A percentile compares a stretch with the other conserved stretches of the same genome.
These are phyloP conservation scores for Beroe ovata DNA, from an alignment of 37 sponge, comb jelly and placozoan genomes.

Conservation along the genomic window DNA sequence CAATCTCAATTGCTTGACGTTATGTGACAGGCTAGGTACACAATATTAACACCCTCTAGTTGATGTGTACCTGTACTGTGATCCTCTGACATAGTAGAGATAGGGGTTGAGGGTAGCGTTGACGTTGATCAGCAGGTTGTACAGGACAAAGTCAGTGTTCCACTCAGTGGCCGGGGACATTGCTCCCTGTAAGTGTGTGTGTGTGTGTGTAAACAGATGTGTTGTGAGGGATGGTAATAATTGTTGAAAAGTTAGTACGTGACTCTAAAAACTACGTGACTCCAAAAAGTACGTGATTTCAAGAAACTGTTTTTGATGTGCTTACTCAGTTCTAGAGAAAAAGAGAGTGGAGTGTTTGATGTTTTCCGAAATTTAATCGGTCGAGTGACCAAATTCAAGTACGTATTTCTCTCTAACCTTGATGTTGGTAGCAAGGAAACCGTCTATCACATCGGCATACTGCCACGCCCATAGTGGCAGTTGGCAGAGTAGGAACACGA, in stretches of 20 bases:
- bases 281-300: too few species aligned
- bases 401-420: too few species aligned
- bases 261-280: too few species aligned
- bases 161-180: neutral
- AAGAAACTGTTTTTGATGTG: too few species aligned
- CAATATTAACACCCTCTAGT: neutral
- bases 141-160: slow-evolving; percentile 48
- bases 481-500: slow-evolving; percentile 9
- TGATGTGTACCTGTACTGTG: slow-evolving; percentile 61
- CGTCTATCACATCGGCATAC: slow-evolving; percentile 10
- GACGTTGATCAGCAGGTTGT: slow-evolving; percentile 31
- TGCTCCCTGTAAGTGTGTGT: neutral
- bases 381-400: too few species aligned
- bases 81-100: slow-evolving; percentile 59
- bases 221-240: too few species aligned
- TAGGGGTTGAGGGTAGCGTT: slow-evolving; percentile 55
- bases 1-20: too few species aligned
- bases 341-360: too few species aligned
- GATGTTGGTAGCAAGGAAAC: neutral
- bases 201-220: too few species aligned
- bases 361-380: too few species aligned
- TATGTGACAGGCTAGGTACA: neutral
- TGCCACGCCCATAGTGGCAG: slow-evolving; percentile 57
- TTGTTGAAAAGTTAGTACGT: too few species aligned
- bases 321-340: too few species aligned